A percentile compares a stretch with the other conserved stretches of the same genome.
phyloP scores from a whole-genome alignment of 2,797 vertebrate species.

The Sparidentex hasta region DNA sequence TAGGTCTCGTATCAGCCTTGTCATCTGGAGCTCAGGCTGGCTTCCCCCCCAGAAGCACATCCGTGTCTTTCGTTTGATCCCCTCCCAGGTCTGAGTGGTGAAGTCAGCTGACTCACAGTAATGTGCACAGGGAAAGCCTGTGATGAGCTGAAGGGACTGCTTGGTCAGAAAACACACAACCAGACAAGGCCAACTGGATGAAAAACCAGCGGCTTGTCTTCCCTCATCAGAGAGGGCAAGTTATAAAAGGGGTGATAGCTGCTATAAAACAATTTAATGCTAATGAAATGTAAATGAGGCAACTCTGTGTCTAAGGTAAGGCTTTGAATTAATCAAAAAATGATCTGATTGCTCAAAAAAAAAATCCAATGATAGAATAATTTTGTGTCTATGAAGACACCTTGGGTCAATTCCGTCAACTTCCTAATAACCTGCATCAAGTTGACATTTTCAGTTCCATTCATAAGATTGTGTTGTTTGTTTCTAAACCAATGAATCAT shows the following conservation, averaged over 20 bases:
- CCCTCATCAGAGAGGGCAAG: neutral
- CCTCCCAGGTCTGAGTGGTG: conserved; percentile 5
- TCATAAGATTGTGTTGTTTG: neutral
- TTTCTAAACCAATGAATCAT: conserved; percentile 8
- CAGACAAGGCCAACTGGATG: conserved; percentile 10
- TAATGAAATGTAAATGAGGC: conserved; percentile 38
- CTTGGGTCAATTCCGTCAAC: conserved; percentile 37
- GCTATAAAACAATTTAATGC: conserved; percentile 24
- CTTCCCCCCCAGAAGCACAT: conserved; percentile 13
- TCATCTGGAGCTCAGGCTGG: conserved; percentile 48
- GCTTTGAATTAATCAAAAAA: conserved; percentile 23
- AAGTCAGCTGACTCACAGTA: conserved; percentile 25
- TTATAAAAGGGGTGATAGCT: neutral
- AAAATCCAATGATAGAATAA: conserved; percentile 13
- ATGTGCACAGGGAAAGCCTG: conserved; percentile 27
- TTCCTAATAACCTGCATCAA: conserved; percentile 50
- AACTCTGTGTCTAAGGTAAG: neutral
- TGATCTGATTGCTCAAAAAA: conserved; percentile 39
- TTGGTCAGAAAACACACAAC: conserved; percentile 11
- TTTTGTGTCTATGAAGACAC: conserved; percentile 20
- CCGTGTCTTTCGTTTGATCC: conserved; percentile 23
- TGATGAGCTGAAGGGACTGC: conserved; percentile 25
- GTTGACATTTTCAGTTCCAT: conserved; percentile 8
- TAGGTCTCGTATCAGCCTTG: conserved; percentile 28
- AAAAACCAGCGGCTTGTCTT: conserved; percentile 25